These are phyloP conservation scores for Adelosebastes latens DNA, from an alignment of 2,797 vertebrate species.

Conservation along the genomic window DNA sequence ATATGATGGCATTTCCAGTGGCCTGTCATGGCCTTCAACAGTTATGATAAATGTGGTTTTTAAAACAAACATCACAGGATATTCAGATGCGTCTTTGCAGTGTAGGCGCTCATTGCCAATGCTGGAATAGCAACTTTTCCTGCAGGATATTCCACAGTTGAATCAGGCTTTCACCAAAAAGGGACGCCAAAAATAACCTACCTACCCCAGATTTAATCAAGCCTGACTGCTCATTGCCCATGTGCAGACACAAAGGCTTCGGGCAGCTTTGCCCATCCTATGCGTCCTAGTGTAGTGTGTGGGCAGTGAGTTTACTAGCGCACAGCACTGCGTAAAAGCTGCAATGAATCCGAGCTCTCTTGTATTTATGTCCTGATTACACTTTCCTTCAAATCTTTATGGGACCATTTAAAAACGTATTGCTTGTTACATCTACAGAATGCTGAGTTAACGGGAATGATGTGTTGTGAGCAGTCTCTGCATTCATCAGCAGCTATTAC, in stretches of 20 bases:
- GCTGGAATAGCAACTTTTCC: not conserved
- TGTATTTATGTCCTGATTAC: constrained; percentile 34
- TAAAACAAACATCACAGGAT: not conserved
- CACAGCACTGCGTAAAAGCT: constrained; percentile 18
- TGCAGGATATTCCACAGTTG: not conserved
- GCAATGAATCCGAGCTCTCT: constrained; percentile 28
- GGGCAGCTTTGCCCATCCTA: too few relatives aligned
- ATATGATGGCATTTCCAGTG: not conserved
- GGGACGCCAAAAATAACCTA: not conserved
- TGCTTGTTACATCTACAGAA: constrained; percentile 9
- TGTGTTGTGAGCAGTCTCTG: not conserved
- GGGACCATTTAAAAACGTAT: constrained; percentile 17
- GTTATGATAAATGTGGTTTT: not conserved
- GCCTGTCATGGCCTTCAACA: not conserved
- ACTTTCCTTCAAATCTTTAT: constrained; percentile 42
- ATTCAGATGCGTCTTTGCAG: not conserved
- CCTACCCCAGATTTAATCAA: not conserved
- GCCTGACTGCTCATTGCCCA: not conserved
- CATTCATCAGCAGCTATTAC: not conserved
- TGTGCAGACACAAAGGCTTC: not conserved
- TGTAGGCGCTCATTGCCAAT: not conserved
- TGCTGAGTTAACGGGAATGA: constrained; percentile 7
- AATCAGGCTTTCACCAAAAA: not conserved
- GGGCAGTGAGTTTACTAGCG: constrained; percentile 9
- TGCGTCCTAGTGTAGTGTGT: not conserved